Percentiles rank a stretch among this genome's conserved stretches.
Conservation (phyloP, 2,113 vertebrate species). For the Nerophis lumbriciformis region DNA sequence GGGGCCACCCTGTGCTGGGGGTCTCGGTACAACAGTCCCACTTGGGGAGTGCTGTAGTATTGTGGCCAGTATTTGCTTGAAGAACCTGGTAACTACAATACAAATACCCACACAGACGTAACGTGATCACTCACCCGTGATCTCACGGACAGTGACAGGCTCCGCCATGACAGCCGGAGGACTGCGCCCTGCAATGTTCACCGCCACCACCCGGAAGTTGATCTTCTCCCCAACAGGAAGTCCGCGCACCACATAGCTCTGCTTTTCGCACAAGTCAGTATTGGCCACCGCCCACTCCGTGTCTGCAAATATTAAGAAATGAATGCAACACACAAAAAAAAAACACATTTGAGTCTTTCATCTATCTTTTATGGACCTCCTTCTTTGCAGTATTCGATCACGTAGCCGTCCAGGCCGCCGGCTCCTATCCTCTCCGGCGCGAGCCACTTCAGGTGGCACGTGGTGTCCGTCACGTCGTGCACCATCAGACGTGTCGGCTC, state of each 20-base stretch:
- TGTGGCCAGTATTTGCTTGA: no score
- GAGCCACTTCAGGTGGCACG: conserved; percentile 84
- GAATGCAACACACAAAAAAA: conserved; percentile 1
- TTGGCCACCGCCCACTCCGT: conserved; percentile 80
- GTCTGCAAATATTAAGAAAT: conserved; percentile 52
- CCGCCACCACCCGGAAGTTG: conserved; percentile 78
- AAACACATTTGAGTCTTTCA: conserved; percentile 2
- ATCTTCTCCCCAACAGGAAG: conserved; percentile 83
- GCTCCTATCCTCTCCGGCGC: conserved; percentile 81
- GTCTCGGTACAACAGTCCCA: no score
- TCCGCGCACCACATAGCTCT: conserved; percentile 73
- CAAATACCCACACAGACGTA: not conserved
- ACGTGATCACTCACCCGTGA: conserved; percentile 73
- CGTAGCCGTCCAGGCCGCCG: conserved; percentile 83
- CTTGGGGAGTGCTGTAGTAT: no score
- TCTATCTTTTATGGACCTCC: conserved; percentile 66
- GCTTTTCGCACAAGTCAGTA: conserved; percentile 75
- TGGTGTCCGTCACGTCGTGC: conserved; percentile 80
- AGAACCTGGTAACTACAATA: no score
- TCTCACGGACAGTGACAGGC: conserved; percentile 83
- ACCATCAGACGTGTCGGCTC: conserved; percentile 77
- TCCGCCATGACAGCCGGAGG: conserved; percentile 70
- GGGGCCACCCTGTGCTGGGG: no score
- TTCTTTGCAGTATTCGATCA: conserved; percentile 85
- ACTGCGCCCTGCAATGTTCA: conserved; percentile 83